These are phyloP conservation scores for Scaptomyza parva DNA, from an alignment of 2,888 invertebrate species.

Conservation along the genomic window DNA sequence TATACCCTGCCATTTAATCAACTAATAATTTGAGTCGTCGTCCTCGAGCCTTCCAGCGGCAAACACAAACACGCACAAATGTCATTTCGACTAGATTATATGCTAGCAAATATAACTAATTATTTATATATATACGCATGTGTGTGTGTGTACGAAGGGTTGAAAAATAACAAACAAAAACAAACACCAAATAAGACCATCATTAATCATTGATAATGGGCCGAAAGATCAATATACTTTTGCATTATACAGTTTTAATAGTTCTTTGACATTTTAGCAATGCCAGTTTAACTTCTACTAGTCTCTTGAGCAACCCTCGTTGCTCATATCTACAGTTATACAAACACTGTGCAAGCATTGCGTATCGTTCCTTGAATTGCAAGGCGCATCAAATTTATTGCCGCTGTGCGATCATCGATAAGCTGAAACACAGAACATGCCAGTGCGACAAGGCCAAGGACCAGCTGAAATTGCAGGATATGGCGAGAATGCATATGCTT, in stretches of 20 bases:
- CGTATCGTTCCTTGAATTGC: constrained; percentile 14
- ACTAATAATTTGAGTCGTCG: constrained; percentile 51
- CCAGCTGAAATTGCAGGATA: background rate
- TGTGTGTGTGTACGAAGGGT: background rate
- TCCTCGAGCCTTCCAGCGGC: constrained; percentile 23
- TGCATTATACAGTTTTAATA: too few species aligned
- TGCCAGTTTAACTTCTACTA: too few species aligned
- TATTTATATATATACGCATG: background rate
- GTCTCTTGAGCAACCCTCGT: constrained; percentile 1
- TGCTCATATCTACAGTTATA: background rate
- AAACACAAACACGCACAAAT: constrained; percentile 65
- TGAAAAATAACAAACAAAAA: background rate
- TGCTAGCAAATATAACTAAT: background rate
- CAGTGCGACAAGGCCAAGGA: constrained; percentile 17
- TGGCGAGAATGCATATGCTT: constrained; percentile 18
- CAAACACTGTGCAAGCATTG: constrained; percentile 12
- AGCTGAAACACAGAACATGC: constrained; percentile 39
- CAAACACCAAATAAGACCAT: background rate
- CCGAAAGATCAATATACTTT: background rate
- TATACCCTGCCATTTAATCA: constrained; percentile 48
- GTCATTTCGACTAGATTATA: constrained; percentile 48
- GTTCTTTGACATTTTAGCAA: too few species aligned
- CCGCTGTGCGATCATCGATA: constrained; percentile 51
- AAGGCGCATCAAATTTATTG: constrained; percentile 38
- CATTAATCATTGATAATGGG: constrained; percentile 8